Evolutionary conservation across 2,888 invertebrate genomes (phyloP), one percentile per base, ranked within the genome.

Genomic region (Erebia ligea): DNA sequence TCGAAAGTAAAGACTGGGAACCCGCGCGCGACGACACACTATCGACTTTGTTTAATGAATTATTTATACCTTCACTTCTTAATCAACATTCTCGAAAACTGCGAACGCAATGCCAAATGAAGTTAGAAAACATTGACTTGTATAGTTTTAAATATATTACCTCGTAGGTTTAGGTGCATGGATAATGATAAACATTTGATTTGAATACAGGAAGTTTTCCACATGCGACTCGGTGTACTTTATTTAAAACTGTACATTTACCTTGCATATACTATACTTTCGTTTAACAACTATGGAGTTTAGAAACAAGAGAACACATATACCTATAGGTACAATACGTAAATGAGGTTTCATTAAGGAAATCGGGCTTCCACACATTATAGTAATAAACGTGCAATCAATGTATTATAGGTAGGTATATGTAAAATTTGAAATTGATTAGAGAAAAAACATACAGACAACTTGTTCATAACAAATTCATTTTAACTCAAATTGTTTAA

Each of bases 1-100:
- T 69, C 34, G 58, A 74, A 74, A 72, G 73, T 72, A 70, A 69
- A 70, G 42, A 58, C 67, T 69, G 40, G 40, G 57, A 66, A 67
- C 65, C 57, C 65, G 65, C 65, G 45, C 59, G 25, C 50, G 45
- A 13, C 54, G n/a, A 63, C 45, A 45, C 52, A 59, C 56, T 67
- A 48, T 58, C 57, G 50, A 52, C 40, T 21, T 34, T 19, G 57
- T 56, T 19, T 61, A 56, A 70, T 73, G 73, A 68, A 73, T 73
- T 73, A 73, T 73, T 68, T 73, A 73, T 73, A 64, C 56, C 21
- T 25, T 62, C 17, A 34, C 50, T 19, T 66, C 56, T 70, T 17
- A 48, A 67, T 57, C 11, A 52, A 62, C 67, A 65, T 70, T 70
- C 73, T 65, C 70, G 61, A 56, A 73, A 65, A 59, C 19, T 21